Evolutionary conservation across 2,888 invertebrate genomes (phyloP), one percentile per base, ranked within the genome.

Genomic region (Apeira syringaria): DNA sequence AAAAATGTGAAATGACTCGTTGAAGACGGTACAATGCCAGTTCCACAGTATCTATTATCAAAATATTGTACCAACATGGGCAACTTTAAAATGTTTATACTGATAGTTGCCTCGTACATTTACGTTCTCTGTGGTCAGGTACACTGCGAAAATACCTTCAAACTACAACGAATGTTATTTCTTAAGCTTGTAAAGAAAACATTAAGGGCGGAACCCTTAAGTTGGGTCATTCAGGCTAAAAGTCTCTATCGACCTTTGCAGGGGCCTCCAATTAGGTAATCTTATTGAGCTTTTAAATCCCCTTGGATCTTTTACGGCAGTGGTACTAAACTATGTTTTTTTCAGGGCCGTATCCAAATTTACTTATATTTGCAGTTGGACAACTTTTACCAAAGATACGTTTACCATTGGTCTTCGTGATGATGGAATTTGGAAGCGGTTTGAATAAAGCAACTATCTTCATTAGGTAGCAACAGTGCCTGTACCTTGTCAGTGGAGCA

Each of bases 181-280:
- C 31, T 17, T 34, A 45, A 39, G 45, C 39, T 35, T 34, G 39
- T 45, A 39, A 45, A 45, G 45, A 46, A 46, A 46, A 31, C 45
- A 46, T 46, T 40, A 40, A 44, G 40, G 30, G 15, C 31, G 45
- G 45, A 48, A 46, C 48, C 45, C 35, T 47, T 47, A 47, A 34
- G 34, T 26, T 28, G 36, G 42, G 36, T 34, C 52, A 34, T 40
- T 43, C 25, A 15, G 30, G 31, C 34, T 40, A 26, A 47, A 49
- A 43, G 42, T 47, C 52, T 27, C 35, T 42, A 42, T 38, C 40
- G 36, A 47, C 49, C 47, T 49, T 47, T 47, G 29, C 25, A 30
- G 31, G 37, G 26, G 33, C 42, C 46, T 48, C 51, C 56, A 50
- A 58, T 56, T 53, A 51, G 43, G 53, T 53, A 58, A 58, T 56